These are phyloP conservation scores for Yasuhikotakia modesta DNA, from an alignment of 2,797 vertebrate species.

Conservation along the genomic window DNA sequence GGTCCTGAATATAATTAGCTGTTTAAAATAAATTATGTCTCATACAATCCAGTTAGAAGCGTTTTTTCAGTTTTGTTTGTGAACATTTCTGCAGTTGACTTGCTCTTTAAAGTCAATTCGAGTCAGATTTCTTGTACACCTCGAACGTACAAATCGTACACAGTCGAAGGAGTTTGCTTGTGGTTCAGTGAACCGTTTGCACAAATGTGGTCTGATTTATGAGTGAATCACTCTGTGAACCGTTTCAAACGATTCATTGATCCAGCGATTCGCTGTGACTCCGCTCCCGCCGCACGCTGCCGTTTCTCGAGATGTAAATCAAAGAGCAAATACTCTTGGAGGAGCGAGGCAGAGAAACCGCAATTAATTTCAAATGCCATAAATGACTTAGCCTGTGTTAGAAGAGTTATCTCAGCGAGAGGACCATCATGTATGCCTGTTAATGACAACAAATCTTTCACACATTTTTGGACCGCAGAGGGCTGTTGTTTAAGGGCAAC, in stretches of 20 bases:
- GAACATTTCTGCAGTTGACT: no score
- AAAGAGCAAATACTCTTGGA: background rate
- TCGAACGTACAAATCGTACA: no score
- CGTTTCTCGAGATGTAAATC: constrained; percentile 14
- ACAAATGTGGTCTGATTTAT: background rate
- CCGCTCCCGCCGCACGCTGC: background rate
- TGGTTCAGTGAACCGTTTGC: background rate
- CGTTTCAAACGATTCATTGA: background rate
- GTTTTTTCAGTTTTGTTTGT: no score
- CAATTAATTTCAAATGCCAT: constrained; percentile 41
- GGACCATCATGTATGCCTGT: constrained; percentile 27
- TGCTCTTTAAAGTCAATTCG: no score
- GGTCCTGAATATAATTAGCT: no score
- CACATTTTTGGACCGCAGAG: constrained; percentile 18
- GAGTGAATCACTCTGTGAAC: background rate
- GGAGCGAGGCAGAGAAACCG: constrained; percentile 17
- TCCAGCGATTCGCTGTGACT: background rate
- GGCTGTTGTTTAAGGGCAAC: constrained; percentile 13
- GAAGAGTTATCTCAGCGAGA: constrained; percentile 45
- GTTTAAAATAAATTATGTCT: no score
- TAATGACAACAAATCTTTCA: constrained; percentile 48
- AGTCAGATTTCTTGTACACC: no score
- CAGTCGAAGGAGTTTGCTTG: background rate
- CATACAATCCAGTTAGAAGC: no score
- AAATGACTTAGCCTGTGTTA: constrained; percentile 28